phyloP scores from a whole-genome alignment of 2,113 vertebrate genomes.

The Zosterops hypoxanthus region DNA sequence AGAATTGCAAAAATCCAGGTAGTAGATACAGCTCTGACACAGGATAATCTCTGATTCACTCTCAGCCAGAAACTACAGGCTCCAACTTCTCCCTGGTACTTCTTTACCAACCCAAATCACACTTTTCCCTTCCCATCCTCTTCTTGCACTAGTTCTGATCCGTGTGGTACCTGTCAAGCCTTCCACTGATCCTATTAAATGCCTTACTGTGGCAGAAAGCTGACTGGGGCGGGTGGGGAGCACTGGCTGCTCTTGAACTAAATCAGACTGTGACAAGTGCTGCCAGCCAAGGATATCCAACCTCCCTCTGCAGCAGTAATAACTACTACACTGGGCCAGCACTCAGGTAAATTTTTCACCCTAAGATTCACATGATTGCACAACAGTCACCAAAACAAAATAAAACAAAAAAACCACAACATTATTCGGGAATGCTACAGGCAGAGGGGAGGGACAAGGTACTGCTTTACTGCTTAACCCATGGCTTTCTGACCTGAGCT shows the following conservation, averaged over 20 bases:
- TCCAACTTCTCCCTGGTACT: background rate
- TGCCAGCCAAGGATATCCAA: background rate
- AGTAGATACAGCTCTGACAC: background rate
- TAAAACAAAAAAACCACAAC: too few relatives aligned
- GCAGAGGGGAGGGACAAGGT: background rate
- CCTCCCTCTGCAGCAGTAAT: background rate
- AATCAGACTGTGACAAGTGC: background rate
- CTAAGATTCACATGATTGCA: background rate
- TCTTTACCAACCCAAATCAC: rapidly evolving
- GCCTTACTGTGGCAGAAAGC: background rate
- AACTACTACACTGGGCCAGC: background rate
- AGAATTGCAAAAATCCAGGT: background rate
- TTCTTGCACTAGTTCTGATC: background rate
- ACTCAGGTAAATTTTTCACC: background rate
- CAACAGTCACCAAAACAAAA: background rate
- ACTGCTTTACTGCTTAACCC: background rate
- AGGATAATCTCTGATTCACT: background rate
- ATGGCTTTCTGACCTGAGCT: background rate
- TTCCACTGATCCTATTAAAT: background rate
- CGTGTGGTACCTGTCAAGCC: background rate
- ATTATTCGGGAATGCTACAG: background rate
- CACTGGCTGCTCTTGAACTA: background rate
- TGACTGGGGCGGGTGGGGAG: background rate
- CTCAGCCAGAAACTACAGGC: background rate
- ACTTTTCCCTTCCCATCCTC: background rate